Evolutionary conservation across 2,113 vertebrate species (phyloP), one percentile per base, ranked within the genome.

Genomic region (Acinonyx jubatus): DNA sequence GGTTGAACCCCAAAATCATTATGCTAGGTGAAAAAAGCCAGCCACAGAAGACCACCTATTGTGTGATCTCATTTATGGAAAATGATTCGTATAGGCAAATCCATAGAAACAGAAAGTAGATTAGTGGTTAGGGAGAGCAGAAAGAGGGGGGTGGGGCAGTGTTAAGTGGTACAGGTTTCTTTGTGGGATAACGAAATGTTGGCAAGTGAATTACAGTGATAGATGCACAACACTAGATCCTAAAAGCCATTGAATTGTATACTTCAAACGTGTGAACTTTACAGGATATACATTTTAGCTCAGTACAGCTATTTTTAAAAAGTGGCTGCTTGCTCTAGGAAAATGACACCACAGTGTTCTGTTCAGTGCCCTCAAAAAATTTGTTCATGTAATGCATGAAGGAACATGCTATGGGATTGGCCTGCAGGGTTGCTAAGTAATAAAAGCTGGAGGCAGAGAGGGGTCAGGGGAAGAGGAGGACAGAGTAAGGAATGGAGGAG

Each of bases 281-380:
- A 45, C 29, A 31, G 41, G 0, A 25, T 45, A 63, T 69, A 76
- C 92, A 41, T 86, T 73, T 63, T 83, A 84, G 52, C 45, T 94
- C 65, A 66, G 84, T 36, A 86, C 4, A 68, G 31, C 65, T 92
- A 21, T 88, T 74, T 93, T 88, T 84, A 18, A 48, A 82, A 93
- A 79, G 55, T 23, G 23, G 55, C 55, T 86, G 48, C 65, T 93
- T 38, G 27, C 23, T 93, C 14, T 86, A 91, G 65, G 57, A 68
- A 89, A 91, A 83, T 84, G 81, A 96, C 31, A 93, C 48, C 45
- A 68, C 66, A 80, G 36, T 79, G 57, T 94, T 89, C 52, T 88
- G 27, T 81, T 95, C 76, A 61, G 13, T 82, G 71, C 63, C 78
- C 50, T 97, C 19, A n/a, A 93, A 90, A 95, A 68, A 89, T 89